Evolutionary conservation across 2,797 vertebrate genomes (phyloP).

Genomic region (Pipistrellus nathusii): DNA sequence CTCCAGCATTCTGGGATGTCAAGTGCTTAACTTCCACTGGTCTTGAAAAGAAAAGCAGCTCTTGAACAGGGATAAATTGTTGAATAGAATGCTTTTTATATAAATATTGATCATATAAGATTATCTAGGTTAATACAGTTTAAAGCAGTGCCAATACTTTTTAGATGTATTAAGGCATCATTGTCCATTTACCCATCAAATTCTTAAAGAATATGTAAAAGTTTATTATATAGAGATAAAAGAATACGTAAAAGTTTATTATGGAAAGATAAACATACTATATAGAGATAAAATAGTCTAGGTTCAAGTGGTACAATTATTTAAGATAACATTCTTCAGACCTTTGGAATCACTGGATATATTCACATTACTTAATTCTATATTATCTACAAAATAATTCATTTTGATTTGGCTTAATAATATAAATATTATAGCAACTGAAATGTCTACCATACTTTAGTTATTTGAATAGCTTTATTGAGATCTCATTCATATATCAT

Average conservation of each 20-base stretch:
- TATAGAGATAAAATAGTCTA: background rate
- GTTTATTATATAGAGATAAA: background rate
- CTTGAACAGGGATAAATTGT: background rate
- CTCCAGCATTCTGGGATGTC: background rate
- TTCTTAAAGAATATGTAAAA: background rate
- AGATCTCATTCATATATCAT: background rate
- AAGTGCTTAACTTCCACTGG: background rate
- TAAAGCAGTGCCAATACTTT: background rate
- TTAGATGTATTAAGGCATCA: background rate
- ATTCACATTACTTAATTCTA: background rate
- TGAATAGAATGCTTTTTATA: background rate
- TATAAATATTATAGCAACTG: background rate
- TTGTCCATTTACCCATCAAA: background rate
- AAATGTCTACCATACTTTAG: background rate
- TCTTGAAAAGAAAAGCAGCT: background rate
- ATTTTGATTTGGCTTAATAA: background rate
- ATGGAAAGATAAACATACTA: no score
- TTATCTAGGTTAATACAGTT: background rate
- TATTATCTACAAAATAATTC: background rate
- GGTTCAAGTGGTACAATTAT: background rate
- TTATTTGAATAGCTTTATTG: background rate
- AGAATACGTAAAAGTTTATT: background rate
- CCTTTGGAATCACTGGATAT: background rate
- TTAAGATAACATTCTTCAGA: conserved; percentile 31
- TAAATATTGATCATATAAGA: background rate